Conservation (phyloP, 1,140 invertebrate species). For the Eupeodes corollae region DNA sequence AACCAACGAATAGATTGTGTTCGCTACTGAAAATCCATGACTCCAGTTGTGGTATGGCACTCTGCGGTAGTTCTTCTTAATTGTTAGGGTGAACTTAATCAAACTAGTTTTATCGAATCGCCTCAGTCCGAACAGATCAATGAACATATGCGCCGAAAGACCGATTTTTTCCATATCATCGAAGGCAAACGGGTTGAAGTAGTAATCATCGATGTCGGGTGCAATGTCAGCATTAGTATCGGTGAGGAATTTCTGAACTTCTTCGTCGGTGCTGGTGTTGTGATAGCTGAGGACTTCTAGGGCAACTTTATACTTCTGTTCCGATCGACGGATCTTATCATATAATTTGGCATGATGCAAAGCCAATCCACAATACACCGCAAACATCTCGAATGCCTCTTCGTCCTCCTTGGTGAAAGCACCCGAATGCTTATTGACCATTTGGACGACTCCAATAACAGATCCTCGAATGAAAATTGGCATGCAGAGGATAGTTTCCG, state of each 20-base stretch:
- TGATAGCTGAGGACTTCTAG: constrained; percentile 76
- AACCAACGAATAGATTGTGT: constrained; percentile 68
- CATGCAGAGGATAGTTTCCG: constrained; percentile 71
- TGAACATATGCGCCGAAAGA: constrained; percentile 67
- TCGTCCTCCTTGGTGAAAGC: constrained; percentile 65
- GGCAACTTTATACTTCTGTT: constrained; percentile 73
- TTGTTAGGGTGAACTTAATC: constrained; percentile 63
- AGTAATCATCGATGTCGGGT: constrained; percentile 46
- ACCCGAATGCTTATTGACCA: constrained; percentile 69
- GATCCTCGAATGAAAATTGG: constrained; percentile 65
- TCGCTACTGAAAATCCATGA: constrained; percentile 75
- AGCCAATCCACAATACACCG: constrained; percentile 73
- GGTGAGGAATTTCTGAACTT: constrained; percentile 46
- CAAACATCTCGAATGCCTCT: constrained; percentile 72
- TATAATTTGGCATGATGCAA: constrained; percentile 76
- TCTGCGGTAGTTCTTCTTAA: constrained; percentile 69
- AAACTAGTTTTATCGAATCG: constrained; percentile 51
- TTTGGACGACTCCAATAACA: constrained; percentile 76
- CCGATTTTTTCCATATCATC: constrained; percentile 57
- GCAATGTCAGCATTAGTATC: constrained; percentile 31
- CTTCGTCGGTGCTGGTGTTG: constrained; percentile 61
- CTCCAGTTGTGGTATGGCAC: constrained; percentile 81
- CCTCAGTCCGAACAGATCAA: constrained; percentile 52
- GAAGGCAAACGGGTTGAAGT: constrained; percentile 59
- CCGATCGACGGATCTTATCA: constrained; percentile 69